Evolutionary conservation across 1,140 invertebrate species (phyloP), one percentile per base, ranked within the genome.

Genomic region (Drosophila oshimai): DNA sequence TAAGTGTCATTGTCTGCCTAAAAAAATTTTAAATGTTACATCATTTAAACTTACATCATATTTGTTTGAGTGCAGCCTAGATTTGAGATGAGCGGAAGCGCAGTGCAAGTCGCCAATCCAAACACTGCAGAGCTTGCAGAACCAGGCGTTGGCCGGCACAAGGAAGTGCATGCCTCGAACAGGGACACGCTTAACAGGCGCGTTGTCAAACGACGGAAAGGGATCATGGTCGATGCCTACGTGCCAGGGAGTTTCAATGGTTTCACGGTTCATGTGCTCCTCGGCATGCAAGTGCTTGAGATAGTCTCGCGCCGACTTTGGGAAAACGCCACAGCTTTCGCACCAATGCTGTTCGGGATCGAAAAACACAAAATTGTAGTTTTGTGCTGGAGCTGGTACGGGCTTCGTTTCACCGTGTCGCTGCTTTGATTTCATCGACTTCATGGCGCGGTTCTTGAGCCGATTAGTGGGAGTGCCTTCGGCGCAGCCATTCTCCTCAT

Each of bases 311-410:
- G 96, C 96, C 7, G 96, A 96, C 89, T 95, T 94, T 22, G 96
- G 96, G 90, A 97, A 97, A 75, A 96, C 94, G 91, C 96, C 94
- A 91, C 96, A 97, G 39, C 95, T 93, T 51, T 95, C 93, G 91
- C 96, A 97, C 96, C 96, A 97, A 91, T 97, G 96, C 92, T 96
- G 94, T 91, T 96, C 96, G 0, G 96, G 95, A 92, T 97, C 96
- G 84, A 96, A 97, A 91, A 96, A 95, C 26, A 96, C 94, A 84
- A 95, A 95, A 93, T 96, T 96, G 90, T 94, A 89, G 17, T 65
- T 72, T 64, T 76, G 74, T 15, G 44, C 5, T 7, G 36, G 13
- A 9, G 57, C n/a, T 18, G 61, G 5, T 6, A 33, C 13, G 6
- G 28, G 3, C 37, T 79, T 79, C 1, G 67, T 34, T 50, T 86